These are phyloP conservation scores for Ammospiza maritima DNA, from an alignment of 2,797 vertebrate species.

Conservation along the genomic window DNA sequence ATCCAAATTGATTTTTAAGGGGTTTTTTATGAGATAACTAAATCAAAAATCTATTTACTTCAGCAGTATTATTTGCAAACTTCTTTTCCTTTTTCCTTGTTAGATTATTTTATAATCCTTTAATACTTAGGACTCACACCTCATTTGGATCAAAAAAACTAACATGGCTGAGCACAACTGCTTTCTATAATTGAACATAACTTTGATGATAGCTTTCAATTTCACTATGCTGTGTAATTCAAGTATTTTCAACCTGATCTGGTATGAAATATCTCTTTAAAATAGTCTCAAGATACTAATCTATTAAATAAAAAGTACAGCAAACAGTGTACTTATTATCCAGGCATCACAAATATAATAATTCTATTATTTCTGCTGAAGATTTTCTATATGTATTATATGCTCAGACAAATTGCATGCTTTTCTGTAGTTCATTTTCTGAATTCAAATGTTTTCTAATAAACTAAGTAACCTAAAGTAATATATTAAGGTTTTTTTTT, in stretches of 20 bases:
- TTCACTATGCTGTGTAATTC: neutral
- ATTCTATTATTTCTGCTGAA: neutral
- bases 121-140: neutral
- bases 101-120: neutral
- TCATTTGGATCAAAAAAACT: neutral
- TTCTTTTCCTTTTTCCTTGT: neutral
- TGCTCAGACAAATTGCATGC: accelerated
- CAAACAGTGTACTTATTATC: neutral
- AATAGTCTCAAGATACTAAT: neutral
- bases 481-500: neutral
- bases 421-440: neutral
- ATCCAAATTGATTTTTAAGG: neutral
- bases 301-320: neutral
- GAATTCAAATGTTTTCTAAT: neutral
- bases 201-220: neutral
- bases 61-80: neutral
- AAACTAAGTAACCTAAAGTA: neutral
- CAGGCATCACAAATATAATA: neutral
- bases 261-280: neutral
- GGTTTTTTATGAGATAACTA: neutral
- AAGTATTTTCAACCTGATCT: neutral
- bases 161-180: neutral
- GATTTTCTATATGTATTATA: neutral
- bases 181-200: neutral
- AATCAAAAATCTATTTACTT: neutral